phyloP scores from a whole-genome alignment of 2,797 vertebrate genomes.

The Pipistrellus kuhlii region DNA sequence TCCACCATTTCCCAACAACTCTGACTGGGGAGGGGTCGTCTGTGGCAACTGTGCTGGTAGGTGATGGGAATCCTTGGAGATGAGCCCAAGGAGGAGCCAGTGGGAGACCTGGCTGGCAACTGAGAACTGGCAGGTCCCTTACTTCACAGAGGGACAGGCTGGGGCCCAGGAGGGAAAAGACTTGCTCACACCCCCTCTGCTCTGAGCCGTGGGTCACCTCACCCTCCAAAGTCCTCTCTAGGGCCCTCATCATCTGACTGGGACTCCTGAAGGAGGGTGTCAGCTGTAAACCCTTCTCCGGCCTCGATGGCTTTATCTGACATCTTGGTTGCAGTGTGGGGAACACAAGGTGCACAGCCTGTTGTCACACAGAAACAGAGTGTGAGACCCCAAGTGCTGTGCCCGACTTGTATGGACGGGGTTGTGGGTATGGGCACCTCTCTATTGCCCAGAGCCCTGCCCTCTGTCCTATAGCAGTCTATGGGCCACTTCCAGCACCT shows the following conservation, averaged over 20 bases:
- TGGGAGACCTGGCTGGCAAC: neutral
- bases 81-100: neutral
- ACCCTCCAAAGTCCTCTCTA: neutral
- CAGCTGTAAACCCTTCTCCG: accelerated
- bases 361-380: neutral
- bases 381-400: neutral
- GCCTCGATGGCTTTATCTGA: neutral
- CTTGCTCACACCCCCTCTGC: neutral
- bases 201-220: neutral
- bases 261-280: neutral
- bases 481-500: neutral
- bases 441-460: neutral
- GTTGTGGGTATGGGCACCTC: neutral
- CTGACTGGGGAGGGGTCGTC: neutral
- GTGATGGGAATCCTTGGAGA: neutral
- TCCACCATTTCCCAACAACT: neutral
- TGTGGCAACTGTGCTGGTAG: neutral
- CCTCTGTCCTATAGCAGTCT: neutral
- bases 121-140: neutral
- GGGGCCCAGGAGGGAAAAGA: neutral
- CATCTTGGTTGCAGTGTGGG: neutral
- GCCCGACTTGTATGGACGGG: neutral
- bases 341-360: neutral
- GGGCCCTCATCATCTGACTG: neutral
- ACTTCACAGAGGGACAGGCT: neutral